These are phyloP conservation scores for Diplodus sargus DNA, from an alignment of 2,797 vertebrate genomes.

Conservation along the genomic window DNA sequence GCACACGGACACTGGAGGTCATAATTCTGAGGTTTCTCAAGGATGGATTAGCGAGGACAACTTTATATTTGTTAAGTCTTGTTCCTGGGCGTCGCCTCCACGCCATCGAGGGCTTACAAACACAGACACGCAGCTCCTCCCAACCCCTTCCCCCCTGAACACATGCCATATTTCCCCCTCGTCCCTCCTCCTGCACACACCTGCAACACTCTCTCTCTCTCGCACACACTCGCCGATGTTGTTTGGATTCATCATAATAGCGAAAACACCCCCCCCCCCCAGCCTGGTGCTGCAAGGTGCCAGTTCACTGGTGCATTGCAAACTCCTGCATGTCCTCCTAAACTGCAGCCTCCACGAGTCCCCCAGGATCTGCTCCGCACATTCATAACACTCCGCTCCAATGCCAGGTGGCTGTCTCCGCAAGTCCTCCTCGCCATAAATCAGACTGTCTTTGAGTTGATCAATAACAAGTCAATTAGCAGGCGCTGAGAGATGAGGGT, in stretches of 20 bases:
- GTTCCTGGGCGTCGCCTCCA: background rate
- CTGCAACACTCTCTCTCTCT: constrained; percentile 7
- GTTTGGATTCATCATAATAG: constrained; percentile 48
- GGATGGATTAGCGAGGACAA: constrained; percentile 39
- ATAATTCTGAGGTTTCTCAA: constrained; percentile 45
- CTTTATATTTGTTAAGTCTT: constrained; percentile 42
- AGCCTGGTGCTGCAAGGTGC: constrained; percentile 23
- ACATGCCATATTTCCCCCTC: constrained; percentile 24
- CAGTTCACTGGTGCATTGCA: constrained; percentile 66
- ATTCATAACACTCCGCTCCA: constrained; percentile 77
- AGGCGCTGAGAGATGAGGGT: constrained; percentile 77
- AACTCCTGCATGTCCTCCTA: constrained; percentile 69
- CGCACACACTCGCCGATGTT: constrained; percentile 36
- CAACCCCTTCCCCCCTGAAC: background rate
- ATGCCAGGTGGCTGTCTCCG: constrained; percentile 85
- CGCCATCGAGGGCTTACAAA: constrained; percentile 15
- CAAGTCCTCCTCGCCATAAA: constrained; percentile 79
- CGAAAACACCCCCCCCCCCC: constrained; percentile 33
- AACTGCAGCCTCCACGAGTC: constrained; percentile 67
- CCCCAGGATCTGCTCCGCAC: constrained; percentile 67
- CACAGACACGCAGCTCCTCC: background rate
- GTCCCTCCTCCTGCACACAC: constrained; percentile 31
- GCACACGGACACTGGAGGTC: constrained; percentile 28
- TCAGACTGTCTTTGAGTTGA: constrained; percentile 86
- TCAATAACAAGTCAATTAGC: constrained; percentile 89